Evolutionary conservation across 2,888 invertebrate species (phyloP).

Genomic region (Tryphoninae sp.): DNA sequence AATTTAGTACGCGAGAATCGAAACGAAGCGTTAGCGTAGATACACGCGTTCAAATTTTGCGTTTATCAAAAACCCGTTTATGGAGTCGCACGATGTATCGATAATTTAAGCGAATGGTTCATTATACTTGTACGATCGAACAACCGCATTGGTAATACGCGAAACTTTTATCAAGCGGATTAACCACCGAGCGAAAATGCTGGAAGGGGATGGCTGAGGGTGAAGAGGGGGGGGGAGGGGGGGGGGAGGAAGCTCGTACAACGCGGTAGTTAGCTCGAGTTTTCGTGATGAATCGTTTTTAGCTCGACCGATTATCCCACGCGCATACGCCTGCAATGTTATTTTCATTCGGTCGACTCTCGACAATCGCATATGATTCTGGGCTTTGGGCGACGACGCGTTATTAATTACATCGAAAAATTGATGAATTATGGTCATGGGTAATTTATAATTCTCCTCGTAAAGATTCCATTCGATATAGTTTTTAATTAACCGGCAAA

Average conservation of each 20-base stretch:
- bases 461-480: too few species aligned
- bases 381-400: not conserved
- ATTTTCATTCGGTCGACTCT: not conserved
- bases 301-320: not conserved
- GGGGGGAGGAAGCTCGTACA: not conserved
- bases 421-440: too few species aligned
- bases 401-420: too few species aligned
- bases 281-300: not conserved
- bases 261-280: not conserved
- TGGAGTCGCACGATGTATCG: not conserved
- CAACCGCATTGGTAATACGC: not conserved
- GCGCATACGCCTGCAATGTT: not conserved
- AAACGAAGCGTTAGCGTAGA: too few species aligned
- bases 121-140: slow-evolving; percentile 18
- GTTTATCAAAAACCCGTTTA: not conserved
- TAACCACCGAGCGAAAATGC: slow-evolving; percentile 14
- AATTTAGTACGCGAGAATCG: too few species aligned
- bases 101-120: slow-evolving; percentile 27
- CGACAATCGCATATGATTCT: not conserved
- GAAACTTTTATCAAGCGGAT: slow-evolving; percentile 33
- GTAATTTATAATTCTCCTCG: too few species aligned
- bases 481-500: too few species aligned
- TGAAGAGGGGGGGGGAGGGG: too few species aligned
- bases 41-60: not conserved
- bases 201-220: too few species aligned